These are phyloP conservation scores for Rosalia funebris DNA, from an alignment of 2,888 invertebrate genomes.

Conservation along the genomic window DNA sequence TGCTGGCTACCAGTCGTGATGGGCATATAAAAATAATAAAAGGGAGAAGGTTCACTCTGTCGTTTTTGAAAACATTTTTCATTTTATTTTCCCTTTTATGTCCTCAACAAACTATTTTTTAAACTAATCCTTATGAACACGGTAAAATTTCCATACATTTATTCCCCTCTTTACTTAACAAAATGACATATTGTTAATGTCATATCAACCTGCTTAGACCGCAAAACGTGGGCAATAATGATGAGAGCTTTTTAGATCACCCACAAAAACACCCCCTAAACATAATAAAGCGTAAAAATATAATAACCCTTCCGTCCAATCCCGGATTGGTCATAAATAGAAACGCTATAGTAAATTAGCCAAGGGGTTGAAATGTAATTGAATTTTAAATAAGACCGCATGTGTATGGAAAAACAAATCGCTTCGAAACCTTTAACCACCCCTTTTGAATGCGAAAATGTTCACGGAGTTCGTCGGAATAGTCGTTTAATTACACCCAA, in stretches of 20 bases:
- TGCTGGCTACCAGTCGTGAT: too few species aligned
- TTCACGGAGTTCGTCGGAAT: conserved; percentile 24
- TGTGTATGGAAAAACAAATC: conserved; percentile 32
- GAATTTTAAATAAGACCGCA: conserved; percentile 36
- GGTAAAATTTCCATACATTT: too few species aligned
- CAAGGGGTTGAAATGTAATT: conserved; percentile 28
- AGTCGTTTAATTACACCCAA: conserved; percentile 41
- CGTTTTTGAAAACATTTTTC: too few species aligned
- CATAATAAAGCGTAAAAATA: neutral
- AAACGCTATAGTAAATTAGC: conserved; percentile 26
- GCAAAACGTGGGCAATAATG: neutral
- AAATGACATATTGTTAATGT: too few species aligned
- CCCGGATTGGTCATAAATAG: conserved; percentile 8
- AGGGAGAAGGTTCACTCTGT: too few species aligned
- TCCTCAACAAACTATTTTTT: too few species aligned
- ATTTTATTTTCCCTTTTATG: too few species aligned
- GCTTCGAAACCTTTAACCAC: conserved; percentile 14
- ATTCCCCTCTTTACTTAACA: too few species aligned
- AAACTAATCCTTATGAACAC: too few species aligned
- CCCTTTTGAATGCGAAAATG: conserved; percentile 24
- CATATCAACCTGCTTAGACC: too few species aligned
- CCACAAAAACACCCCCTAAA: neutral
- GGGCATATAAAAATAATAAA: too few species aligned
- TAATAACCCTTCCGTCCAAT: neutral
- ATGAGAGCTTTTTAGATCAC: neutral